Evolutionary conservation across 2,888 invertebrate genomes (phyloP), one percentile per base, ranked within the genome.

Genomic region (Acrobasis suavella): DNA sequence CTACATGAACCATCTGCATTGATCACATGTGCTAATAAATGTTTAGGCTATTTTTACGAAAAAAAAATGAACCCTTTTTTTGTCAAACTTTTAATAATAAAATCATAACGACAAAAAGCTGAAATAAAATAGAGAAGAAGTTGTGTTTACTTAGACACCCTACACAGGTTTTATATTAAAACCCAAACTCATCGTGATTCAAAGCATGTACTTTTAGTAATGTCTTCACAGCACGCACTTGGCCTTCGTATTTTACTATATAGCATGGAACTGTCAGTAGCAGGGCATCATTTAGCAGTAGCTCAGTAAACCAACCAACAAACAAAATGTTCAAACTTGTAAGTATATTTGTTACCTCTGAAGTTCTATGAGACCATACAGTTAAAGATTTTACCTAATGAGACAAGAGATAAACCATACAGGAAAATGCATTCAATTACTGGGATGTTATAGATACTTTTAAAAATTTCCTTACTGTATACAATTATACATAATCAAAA

Each of bases 301-400:
- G 70, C 66, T 67, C 61, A 72, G 68, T 54, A 72, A 69, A 70
- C 69, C 68, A 68, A 65, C 66, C 64, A 71, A 60, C 63, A 63
- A 67, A 22, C 68, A 82, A 72, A 69, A 85, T 83, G 83, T 81
- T 80, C 64, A 83, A 82, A 76, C 69, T 80, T 66, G 83, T 83
- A 67, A 80, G 78, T 72, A 42, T 51, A 39, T 9, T 14, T n/a
- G 8, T 58, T 1, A 12, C 32, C n/a, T 32, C 10, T 9, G n/a
- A 39, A 55, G 10, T 55, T 14, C 8, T 37, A 46, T 46, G n/a
- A 12, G n/a, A n/a, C 3, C n/a, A 14, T 32, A 32, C 2, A 32
- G 32, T 6, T 7, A 32, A 22, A 22, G 22, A 32, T 32, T 32
- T 32, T 32, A 6, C 2, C 1, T 32, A 22, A 22, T 22, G 22